A percentile compares a stretch with the other conserved stretches of the same genome.
These are phyloP conservation scores for Dicrurus megarhynchus DNA, from an alignment of 2,113 vertebrate species.

Conservation along the genomic window DNA sequence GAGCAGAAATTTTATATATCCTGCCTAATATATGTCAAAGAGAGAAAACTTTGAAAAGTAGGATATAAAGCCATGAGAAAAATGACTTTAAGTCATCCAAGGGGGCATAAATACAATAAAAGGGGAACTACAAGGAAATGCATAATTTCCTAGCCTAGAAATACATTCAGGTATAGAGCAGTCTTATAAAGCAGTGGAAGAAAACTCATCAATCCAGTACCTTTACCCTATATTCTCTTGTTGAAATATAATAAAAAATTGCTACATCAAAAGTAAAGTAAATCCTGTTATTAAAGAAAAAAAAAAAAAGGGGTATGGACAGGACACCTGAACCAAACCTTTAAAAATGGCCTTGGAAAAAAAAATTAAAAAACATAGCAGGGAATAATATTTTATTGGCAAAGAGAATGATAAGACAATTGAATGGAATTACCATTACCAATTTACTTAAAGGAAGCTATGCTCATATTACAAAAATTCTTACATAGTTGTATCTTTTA, in stretches of 20 bases:
- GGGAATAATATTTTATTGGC: background rate
- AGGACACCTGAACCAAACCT: background rate
- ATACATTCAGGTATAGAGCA: background rate
- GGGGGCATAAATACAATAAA: background rate
- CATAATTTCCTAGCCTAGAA: background rate
- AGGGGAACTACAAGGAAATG: background rate
- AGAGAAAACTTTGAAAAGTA: background rate
- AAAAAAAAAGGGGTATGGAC: background rate
- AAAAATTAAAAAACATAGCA: background rate
- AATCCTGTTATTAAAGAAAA: background rate
- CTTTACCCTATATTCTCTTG: background rate
- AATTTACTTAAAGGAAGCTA: background rate
- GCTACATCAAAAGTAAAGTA: background rate
- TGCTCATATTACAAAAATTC: background rate
- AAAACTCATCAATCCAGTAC: background rate
- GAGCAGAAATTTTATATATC: background rate
- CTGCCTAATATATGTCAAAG: background rate
- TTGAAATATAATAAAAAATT: background rate
- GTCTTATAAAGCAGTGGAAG: background rate
- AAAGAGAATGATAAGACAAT: background rate
- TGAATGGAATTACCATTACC: background rate
- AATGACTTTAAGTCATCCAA: background rate
- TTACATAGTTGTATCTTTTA: background rate
- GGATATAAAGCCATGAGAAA: background rate
- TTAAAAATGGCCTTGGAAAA: background rate